Percentiles rank a stretch among this genome's conserved stretches.
Conservation (phyloP, 2,113 vertebrate genomes). For the Eublepharis macularius region DNA sequence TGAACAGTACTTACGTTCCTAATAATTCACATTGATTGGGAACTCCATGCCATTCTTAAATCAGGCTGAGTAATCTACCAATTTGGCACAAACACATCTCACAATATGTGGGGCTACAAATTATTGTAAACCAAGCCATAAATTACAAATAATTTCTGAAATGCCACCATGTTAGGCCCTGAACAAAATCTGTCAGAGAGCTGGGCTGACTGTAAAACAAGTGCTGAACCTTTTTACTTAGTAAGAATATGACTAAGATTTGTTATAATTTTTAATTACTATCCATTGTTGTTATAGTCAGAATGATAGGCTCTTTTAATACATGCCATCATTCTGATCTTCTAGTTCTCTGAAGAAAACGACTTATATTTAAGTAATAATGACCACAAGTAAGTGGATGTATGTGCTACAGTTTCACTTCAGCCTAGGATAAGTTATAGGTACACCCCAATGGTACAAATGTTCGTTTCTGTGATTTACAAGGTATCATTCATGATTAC, state of each 20-base stretch:
- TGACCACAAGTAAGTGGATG: background rate
- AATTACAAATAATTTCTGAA: constrained; percentile 54
- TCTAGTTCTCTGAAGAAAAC: background rate
- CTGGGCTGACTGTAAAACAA: background rate
- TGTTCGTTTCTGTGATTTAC: background rate
- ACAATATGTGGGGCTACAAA: background rate
- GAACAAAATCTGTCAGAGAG: constrained; percentile 45
- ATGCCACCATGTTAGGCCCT: constrained; percentile 21
- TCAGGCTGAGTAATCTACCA: background rate
- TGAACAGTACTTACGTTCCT: background rate
- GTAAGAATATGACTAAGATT: background rate
- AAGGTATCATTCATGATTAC: background rate
- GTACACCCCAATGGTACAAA: background rate
- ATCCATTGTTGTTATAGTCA: background rate
- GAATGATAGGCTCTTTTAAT: background rate
- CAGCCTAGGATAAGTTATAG: background rate
- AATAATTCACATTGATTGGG: background rate
- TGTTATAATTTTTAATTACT: background rate
- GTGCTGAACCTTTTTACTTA: background rate
- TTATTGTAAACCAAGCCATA: constrained; percentile 36
- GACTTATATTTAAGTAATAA: background rate
- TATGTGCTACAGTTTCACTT: background rate
- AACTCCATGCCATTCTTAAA: background rate
- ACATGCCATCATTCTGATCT: background rate
- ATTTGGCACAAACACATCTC: background rate